Evolutionary conservation across 2,888 invertebrate species (phyloP).

Genomic region (Drosophila falleni): DNA sequence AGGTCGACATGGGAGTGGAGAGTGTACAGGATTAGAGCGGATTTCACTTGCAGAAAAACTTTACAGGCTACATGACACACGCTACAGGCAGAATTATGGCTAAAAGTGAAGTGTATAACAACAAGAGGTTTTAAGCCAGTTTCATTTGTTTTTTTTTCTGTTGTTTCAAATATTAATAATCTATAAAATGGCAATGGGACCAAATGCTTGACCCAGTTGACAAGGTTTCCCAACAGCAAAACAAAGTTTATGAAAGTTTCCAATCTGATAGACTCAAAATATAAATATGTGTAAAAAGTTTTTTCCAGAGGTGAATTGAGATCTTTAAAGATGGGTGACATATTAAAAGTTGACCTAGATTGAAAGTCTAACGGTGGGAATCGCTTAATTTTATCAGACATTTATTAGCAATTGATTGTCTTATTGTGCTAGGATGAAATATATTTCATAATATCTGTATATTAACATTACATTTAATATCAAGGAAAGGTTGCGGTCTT

Average conservation of each 20-base stretch:
- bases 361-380: too few species aligned
- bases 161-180: conserved; percentile 26
- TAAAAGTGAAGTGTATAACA: not conserved
- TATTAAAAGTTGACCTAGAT: not conserved
- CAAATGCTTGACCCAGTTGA: conserved; percentile 25
- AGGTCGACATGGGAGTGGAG: conserved; percentile 8
- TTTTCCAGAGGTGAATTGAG: not conserved
- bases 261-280: conserved; percentile 11
- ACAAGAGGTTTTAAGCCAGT: conserved; percentile 8
- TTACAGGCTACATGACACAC: conserved; percentile 1
- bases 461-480: too few species aligned
- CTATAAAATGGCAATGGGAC: conserved; percentile 29
- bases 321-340: not conserved
- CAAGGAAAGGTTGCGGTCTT: too few species aligned
- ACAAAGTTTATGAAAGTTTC: not conserved
- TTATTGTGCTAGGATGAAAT: too few species aligned
- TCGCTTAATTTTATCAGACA: too few species aligned
- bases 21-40: conserved; percentile 36
- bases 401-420: too few species aligned
- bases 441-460: too few species aligned
- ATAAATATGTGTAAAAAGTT: conserved; percentile 2
- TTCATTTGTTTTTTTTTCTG: conserved; percentile 10
- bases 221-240: not conserved
- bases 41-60: conserved; percentile 13
- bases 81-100: conserved; percentile 13